Conservation (phyloP, 1,140 invertebrate genomes). For the Nasonia giraulti region DNA sequence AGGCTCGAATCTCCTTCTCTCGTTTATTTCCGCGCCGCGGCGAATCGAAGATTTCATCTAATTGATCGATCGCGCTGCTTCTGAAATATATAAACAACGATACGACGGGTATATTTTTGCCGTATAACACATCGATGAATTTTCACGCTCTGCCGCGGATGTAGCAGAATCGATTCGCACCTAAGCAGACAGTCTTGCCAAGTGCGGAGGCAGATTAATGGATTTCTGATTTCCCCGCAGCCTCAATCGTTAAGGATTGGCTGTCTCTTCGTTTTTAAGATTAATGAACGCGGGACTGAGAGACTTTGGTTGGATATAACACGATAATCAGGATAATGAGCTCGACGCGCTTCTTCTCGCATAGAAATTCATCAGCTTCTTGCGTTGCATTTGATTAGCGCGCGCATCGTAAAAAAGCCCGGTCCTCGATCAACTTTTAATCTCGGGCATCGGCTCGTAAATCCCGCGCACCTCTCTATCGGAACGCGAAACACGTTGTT, state of each 20-base stretch:
- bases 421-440: background rate
- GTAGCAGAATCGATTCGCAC: constrained; percentile 3
- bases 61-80: background rate
- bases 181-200: constrained; percentile 6
- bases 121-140: background rate
- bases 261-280: constrained; percentile 10
- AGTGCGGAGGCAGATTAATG: constrained; percentile 36
- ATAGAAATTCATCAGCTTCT: background rate
- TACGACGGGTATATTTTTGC: background rate
- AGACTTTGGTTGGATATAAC: background rate
- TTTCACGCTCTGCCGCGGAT: background rate
- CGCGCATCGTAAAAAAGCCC: too few relatives aligned
- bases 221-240: constrained; percentile 25
- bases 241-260: background rate
- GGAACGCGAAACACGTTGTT: background rate
- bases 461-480: background rate
- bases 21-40: background rate
- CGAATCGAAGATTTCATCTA: background rate
- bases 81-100: background rate
- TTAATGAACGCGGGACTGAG: constrained; percentile 1
- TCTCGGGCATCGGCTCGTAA: background rate
- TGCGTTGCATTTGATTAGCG: background rate
- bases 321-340: constrained; percentile 22
- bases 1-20: background rate
- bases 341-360: background rate